Evolutionary conservation across 1,140 invertebrate species (phyloP).

Genomic region (Sweltsa coloradensis): DNA sequence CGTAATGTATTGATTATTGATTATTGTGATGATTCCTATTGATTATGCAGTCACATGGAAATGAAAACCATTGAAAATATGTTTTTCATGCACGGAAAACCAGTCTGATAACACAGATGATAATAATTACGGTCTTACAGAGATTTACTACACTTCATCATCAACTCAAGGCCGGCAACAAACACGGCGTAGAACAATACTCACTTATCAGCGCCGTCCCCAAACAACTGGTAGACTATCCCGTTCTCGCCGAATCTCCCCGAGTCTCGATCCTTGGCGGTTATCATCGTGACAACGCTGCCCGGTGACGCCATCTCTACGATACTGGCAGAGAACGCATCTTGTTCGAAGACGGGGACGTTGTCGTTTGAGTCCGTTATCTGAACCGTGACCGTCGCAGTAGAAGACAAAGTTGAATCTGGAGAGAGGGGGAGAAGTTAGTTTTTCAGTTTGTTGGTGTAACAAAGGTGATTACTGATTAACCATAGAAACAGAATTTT

Average conservation of each 20-base stretch:
- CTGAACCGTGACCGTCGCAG: conserved; percentile 72
- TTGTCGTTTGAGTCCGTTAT: conserved; percentile 87
- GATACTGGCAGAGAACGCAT: conserved; percentile 55
- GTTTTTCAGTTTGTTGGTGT: too few relatives aligned
- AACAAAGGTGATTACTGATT: too few relatives aligned
- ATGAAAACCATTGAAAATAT: too few relatives aligned
- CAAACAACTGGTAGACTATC: conserved; percentile 73
- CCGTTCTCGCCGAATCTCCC: conserved; percentile 66
- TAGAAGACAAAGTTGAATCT: conserved; percentile 61
- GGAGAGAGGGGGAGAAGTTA: too few relatives aligned
- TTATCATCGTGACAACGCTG: conserved; percentile 57
- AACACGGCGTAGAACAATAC: neutral
- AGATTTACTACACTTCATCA: neutral
- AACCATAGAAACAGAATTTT: too few relatives aligned
- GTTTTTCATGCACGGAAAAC: too few relatives aligned
- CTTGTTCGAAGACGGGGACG: conserved; percentile 62
- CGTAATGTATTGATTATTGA: too few relatives aligned
- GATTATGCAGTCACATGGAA: too few relatives aligned
- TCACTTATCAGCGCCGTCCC: conserved; percentile 54
- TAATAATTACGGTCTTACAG: neutral
- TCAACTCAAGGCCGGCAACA: neutral
- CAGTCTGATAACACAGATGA: too few relatives aligned
- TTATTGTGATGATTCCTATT: too few relatives aligned
- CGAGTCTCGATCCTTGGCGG: conserved; percentile 73
- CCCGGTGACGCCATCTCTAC: conserved; percentile 60